Evolutionary conservation across 2,888 invertebrate genomes (phyloP), one percentile per base, ranked within the genome.

Genomic region (Ormyrus pomaceus): DNA sequence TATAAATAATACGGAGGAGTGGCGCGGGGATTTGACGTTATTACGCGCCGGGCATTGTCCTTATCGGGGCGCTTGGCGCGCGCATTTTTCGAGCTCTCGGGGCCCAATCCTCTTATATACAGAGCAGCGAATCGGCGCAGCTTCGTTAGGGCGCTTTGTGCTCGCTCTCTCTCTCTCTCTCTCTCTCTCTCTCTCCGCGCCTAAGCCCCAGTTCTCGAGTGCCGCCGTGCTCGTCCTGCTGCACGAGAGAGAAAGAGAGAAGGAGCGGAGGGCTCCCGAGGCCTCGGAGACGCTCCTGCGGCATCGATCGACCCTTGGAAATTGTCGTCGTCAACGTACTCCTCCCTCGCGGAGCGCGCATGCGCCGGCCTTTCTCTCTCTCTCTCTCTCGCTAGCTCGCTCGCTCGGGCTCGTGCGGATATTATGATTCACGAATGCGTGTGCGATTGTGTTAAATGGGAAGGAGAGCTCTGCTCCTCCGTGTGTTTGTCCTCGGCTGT

Each of bases 271-370:
- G 73, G 70, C 74, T 19, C 74, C 72, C 56, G 50, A 45, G 73
- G 65, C 64, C 58, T 64, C 81, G 80, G 79, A 59, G 77, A 79
- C 81, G 81, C 74, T 82, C 82, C 79, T 82, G 83, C 69, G 53
- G 66, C 81, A 83, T 83, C 81, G 83, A 83, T 83, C 83, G 81
- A 82, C 81, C 81, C 80, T 78, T 80, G 83, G 83, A 78, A 83
- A 83, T 82, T 83, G 83, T 83, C 80, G 77, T 79, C 79, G 80
- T 73, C 79, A 66, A 71, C 71, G 71, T 81, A 72, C 76, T 75
- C 76, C 79, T 62, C 56, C 74, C 73, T 73, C 68, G 56, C 5
- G 46, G 5, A 1, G 45, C 62, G 79, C 79, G 79, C 74, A 46
- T 58, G 79, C 79, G 70, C 74, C 5, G 0, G 9, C 7, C 19